phyloP scores from a whole-genome alignment of 2,888 invertebrate genomes.

The Micropterix aruncella region DNA sequence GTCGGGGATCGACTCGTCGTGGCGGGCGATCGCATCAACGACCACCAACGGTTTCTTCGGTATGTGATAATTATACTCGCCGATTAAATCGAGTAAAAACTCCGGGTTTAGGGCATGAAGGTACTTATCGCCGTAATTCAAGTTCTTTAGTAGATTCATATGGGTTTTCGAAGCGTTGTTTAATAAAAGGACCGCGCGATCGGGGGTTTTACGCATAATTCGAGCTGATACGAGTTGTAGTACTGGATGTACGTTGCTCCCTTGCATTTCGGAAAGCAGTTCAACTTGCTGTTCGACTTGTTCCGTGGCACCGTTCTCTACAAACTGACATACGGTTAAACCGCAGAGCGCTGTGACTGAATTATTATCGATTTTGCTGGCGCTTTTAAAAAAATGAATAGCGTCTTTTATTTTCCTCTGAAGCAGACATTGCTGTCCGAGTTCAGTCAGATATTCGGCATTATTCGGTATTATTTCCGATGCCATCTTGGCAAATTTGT shows the following conservation, averaged over 20 bases:
- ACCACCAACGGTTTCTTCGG: conserved; percentile 45
- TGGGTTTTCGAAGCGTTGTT: conserved; percentile 47
- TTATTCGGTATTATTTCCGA: conserved; percentile 54
- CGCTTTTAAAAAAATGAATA: conserved; percentile 60
- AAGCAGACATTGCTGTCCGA: conserved; percentile 67
- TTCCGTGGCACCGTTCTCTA: conserved; percentile 54
- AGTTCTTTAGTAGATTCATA: conserved; percentile 29
- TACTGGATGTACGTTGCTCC: conserved; percentile 50
- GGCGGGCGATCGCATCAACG: conserved; percentile 26
- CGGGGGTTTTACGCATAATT: conserved; percentile 35
- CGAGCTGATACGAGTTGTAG: conserved; percentile 56
- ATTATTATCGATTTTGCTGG: conserved; percentile 73
- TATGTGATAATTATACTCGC: conserved; percentile 60
- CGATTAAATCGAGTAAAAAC: conserved; percentile 65
- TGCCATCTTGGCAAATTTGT: conserved; percentile 65
- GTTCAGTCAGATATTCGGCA: conserved; percentile 62
- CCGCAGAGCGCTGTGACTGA: conserved; percentile 70
- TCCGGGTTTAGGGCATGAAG: conserved; percentile 71
- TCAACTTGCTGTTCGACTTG: conserved; percentile 78
- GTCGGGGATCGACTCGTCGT: conserved; percentile 31
- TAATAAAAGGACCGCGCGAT: conserved; percentile 41
- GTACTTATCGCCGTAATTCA: conserved; percentile 26
- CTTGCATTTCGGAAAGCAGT: conserved; percentile 67
- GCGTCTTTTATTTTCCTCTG: conserved; percentile 68
- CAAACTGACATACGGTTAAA: conserved; percentile 68